These are phyloP conservation scores for Hydrozoanthus tunicans DNA, from an alignment of 64 coral and sea anemone genomes.

Conservation along the genomic window DNA sequence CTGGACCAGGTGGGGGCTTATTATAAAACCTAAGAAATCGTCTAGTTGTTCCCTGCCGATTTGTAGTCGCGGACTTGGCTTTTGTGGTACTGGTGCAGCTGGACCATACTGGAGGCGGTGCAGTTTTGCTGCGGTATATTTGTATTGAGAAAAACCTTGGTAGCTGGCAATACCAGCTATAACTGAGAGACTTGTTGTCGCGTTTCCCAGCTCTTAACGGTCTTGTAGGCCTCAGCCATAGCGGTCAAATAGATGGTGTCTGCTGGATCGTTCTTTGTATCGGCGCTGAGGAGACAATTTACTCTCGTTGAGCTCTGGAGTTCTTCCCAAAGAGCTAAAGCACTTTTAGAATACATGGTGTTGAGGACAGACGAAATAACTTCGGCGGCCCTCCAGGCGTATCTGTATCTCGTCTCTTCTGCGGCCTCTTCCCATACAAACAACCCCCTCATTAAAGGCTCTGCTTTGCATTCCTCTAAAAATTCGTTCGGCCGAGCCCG, in stretches of 20 bases:
- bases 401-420: background rate
- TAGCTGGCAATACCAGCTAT: background rate
- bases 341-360: conserved; percentile 12
- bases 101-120: background rate
- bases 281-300: background rate
- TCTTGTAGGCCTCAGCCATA: background rate
- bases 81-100: conserved; percentile 2
- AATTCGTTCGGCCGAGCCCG: background rate
- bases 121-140: background rate
- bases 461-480: background rate
- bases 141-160: conserved; percentile 1
- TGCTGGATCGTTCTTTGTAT: background rate
- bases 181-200: background rate
- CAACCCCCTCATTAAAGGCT: background rate
- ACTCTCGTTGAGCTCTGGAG: conserved; percentile 11
- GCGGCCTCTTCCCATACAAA: background rate
- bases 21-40: background rate
- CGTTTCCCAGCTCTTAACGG: background rate
- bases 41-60: background rate
- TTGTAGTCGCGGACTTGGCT: background rate
- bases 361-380: background rate
- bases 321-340: conserved; percentile 6
- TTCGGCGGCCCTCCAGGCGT: background rate
- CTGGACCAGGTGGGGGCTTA: background rate
- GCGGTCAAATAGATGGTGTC: background rate